These are phyloP conservation scores for Elmis aenea DNA, from an alignment of 2,888 invertebrate species.

Conservation along the genomic window DNA sequence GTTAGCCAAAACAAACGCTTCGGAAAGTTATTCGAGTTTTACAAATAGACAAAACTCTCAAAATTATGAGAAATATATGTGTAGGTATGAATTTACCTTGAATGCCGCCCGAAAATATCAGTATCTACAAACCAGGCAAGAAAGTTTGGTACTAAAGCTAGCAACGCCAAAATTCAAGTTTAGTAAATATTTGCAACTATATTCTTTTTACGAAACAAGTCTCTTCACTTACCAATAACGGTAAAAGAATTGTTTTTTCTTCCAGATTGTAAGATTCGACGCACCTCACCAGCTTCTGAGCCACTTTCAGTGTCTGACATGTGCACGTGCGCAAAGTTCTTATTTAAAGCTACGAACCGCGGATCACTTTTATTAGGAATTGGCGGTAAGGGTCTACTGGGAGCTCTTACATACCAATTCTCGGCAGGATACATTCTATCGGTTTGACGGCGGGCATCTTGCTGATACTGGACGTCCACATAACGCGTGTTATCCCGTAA, in stretches of 20 bases:
- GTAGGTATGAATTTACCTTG: too few species aligned
- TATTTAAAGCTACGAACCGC: constrained; percentile 16
- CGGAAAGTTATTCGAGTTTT: too few species aligned
- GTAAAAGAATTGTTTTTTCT: constrained; percentile 35
- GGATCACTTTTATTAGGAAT: constrained; percentile 33
- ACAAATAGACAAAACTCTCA: too few species aligned
- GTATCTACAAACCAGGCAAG: too few species aligned
- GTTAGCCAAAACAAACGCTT: too few species aligned
- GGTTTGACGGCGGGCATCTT: constrained; percentile 6
- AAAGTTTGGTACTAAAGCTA: too few species aligned
- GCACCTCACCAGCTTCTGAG: constrained; percentile 68
- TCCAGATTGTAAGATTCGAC: constrained; percentile 55
- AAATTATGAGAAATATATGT: too few species aligned
- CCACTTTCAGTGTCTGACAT: constrained; percentile 64
- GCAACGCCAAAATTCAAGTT: too few species aligned
- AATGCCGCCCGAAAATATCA: too few species aligned
- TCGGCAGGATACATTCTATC: constrained; percentile 3
- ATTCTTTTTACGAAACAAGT: background rate
- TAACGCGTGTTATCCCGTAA: constrained; percentile 12
- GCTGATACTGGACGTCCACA: constrained; percentile 10
- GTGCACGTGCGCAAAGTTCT: constrained; percentile 31
- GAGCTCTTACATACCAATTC: constrained; percentile 20
- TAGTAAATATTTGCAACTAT: too few species aligned
- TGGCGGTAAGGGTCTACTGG: constrained; percentile 46
- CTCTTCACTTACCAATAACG: constrained; percentile 35